Evolutionary conservation across 1,140 invertebrate genomes (phyloP), one percentile per base, ranked within the genome.

Genomic region (Mesaphorura yosii): DNA sequence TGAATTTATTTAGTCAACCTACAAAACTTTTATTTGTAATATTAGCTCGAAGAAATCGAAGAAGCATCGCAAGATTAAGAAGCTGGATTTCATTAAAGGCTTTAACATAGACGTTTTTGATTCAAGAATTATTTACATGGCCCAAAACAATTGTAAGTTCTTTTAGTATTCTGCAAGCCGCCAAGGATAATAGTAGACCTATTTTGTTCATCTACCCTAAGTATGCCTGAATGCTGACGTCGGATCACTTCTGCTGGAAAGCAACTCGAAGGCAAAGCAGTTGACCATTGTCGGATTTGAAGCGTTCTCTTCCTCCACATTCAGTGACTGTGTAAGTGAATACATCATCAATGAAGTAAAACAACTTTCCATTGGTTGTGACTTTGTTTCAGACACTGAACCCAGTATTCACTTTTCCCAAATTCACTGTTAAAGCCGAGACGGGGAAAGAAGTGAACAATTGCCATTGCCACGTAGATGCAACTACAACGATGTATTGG

Each of bases 251-350:
- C 42, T 51, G 26, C 47, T 51, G 15, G 57, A 47, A 14, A 62
- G 53, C 34, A 55, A 62, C 55, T 39, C 48, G 25, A 28, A 37
- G 27, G 55, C 23, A 23, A 40, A 44, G 4, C 49, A 17, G 14
- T 41, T 62, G 14, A 53, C 23, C 23, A 38, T 62, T 20, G 60
- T 59, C 47, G 38, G 57, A 37, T 55, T 62, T 48, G 60, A 62
- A 53, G 60, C 59, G 3, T 62, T 59, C 28, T 62, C 60, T 1
- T 62, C 60, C 0, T 62, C 60, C 3, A 55, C 53, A 39, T 62
- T 40, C 46, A 62, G 60, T 20, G 60, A 62, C 40, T 62, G 60
- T 55, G 60, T 62, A 62, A 58, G 60, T 50, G 25, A 28, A 7
- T 37, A 37, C 23, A 34, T 7, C 19, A 41, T 41, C 7, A 7